These are phyloP conservation scores for Geotrypetes seraphini DNA, from an alignment of 2,797 vertebrate species.

Conservation along the genomic window DNA sequence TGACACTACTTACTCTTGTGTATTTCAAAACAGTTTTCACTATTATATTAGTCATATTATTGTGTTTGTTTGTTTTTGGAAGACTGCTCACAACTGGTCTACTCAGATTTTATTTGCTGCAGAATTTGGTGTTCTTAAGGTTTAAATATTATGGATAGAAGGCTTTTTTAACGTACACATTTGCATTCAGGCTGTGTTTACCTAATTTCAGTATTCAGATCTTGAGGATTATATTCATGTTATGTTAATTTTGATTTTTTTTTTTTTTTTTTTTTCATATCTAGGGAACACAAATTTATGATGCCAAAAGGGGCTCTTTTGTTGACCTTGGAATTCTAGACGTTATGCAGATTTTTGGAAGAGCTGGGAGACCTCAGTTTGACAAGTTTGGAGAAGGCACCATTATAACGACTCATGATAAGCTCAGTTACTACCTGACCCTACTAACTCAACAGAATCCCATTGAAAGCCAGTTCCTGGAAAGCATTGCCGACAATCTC, in stretches of 20 bases:
- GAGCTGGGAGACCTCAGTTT: constrained; percentile 90
- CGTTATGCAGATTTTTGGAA: constrained; percentile 97
- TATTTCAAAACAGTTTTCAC: no score
- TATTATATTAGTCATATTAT: no score
- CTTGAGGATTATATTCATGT: constrained; percentile 53
- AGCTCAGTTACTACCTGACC: constrained; percentile 92
- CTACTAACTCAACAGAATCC: constrained; percentile 96
- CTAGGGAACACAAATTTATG: constrained; percentile 97
- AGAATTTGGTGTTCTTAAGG: no score
- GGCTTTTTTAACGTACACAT: constrained; percentile 59
- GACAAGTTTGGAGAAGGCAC: constrained; percentile 90
- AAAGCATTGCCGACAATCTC: constrained; percentile 88
- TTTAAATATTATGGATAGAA: no score
- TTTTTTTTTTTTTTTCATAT: no score
- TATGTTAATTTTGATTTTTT: constrained; percentile 68
- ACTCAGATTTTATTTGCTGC: no score
- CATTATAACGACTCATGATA: constrained; percentile 93
- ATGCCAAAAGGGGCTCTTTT: constrained; percentile 87
- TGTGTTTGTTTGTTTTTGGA: no score
- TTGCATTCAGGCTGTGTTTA: constrained; percentile 53
- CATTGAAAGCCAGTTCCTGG: constrained; percentile 93
- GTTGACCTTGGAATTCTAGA: constrained; percentile 97
- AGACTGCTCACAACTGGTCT: no score
- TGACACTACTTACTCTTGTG: no score
- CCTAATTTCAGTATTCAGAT: constrained; percentile 54